Evolutionary conservation across 2,113 vertebrate genomes (phyloP).

Genomic region (Echinops telfairi): DNA sequence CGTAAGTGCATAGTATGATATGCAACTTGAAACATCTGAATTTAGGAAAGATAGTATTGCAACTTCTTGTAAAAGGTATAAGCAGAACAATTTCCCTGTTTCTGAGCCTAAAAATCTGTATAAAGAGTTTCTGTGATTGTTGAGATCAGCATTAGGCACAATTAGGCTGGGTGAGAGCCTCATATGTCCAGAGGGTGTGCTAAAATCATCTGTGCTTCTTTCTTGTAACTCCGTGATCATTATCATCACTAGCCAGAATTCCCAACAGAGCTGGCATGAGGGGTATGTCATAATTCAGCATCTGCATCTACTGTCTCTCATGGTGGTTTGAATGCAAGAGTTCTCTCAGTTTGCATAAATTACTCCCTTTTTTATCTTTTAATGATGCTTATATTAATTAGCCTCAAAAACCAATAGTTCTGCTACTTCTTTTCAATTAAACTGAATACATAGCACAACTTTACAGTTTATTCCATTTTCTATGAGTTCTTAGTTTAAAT

Average conservation of each 20-base stretch:
- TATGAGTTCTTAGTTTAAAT: constrained; percentile 42
- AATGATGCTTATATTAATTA: constrained; percentile 32
- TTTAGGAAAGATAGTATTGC: constrained; percentile 44
- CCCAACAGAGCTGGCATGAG: neutral
- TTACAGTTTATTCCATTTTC: constrained; percentile 28
- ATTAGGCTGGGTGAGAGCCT: neutral
- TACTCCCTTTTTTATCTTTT: constrained; percentile 54
- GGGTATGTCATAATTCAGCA: neutral
- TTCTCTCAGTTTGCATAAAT: constrained; percentile 44
- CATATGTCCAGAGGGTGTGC: neutral
- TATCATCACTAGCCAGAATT: constrained; percentile 54
- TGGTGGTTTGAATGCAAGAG: constrained; percentile 4
- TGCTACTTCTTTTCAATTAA: constrained; percentile 5
- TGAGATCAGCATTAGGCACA: constrained; percentile 31
- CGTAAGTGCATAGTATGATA: constrained; percentile 31
- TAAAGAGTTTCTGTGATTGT: constrained; percentile 24
- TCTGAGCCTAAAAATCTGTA: neutral
- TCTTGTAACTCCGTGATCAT: constrained; percentile 31
- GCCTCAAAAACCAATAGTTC: constrained; percentile 42
- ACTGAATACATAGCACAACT: constrained; percentile 48
- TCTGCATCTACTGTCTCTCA: constrained; percentile 39
- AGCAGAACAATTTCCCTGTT: constrained; percentile 38
- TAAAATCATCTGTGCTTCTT: constrained; percentile 14
- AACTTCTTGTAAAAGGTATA: constrained; percentile 40
- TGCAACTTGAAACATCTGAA: constrained; percentile 67